These are phyloP conservation scores for Metopolophium dirhodum DNA, from an alignment of 1,140 invertebrate genomes.

Conservation along the genomic window DNA sequence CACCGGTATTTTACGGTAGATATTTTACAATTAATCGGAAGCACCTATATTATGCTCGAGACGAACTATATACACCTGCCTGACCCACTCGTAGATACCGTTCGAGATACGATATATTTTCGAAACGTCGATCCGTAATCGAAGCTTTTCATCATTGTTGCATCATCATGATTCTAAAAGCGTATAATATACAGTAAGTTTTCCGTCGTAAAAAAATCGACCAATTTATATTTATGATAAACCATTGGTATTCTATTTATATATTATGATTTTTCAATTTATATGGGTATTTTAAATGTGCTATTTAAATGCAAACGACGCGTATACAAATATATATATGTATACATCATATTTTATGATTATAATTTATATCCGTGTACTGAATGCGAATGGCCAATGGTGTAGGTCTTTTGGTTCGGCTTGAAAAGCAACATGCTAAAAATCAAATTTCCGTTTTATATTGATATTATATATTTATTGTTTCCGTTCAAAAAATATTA, in stretches of 20 bases:
- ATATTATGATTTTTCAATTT: slow-evolving; percentile 1
- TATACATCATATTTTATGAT: slow-evolving; percentile 38
- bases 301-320: slow-evolving; percentile 13
- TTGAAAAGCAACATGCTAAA: background rate
- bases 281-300: background rate
- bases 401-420: background rate
- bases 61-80: background rate
- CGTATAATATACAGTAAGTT: background rate
- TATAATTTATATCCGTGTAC: slow-evolving; percentile 8
- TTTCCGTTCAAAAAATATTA: slow-evolving; percentile 1
- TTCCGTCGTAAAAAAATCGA: background rate
- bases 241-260: background rate
- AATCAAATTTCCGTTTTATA: background rate
- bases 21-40: background rate
- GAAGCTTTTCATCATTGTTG: background rate
- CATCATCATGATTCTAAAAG: background rate
- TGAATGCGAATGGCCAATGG: background rate
- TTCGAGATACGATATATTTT: background rate
- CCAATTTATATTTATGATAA: background rate
- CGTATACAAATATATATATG: background rate
- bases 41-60: background rate
- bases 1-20: background rate
- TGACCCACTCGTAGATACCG: no score
- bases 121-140: background rate
- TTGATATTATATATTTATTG: background rate